phyloP scores from a whole-genome alignment of 2,797 vertebrate genomes.

The Tiaroga cobitis region DNA sequence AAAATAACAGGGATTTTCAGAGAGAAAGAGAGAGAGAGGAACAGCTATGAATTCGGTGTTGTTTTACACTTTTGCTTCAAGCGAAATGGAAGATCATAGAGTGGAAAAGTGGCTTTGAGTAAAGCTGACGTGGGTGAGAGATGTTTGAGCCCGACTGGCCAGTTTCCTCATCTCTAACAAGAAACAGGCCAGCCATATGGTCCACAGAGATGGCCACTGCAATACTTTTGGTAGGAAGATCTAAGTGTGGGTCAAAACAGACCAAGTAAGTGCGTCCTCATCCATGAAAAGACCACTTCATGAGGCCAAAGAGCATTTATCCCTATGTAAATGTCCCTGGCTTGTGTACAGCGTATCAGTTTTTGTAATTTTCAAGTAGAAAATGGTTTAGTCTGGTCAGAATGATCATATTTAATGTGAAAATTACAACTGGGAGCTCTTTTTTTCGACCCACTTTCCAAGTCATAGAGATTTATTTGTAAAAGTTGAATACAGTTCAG shows the following conservation, averaged over 20 bases:
- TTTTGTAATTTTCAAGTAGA: background rate
- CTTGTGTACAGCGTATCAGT: background rate
- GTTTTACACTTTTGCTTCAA: constrained; percentile 34
- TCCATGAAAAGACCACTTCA: background rate
- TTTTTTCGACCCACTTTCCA: background rate
- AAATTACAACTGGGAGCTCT: background rate
- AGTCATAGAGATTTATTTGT: background rate
- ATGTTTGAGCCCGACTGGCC: constrained; percentile 62
- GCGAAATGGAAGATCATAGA: constrained; percentile 40
- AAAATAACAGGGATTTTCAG: background rate
- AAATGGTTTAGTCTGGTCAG: background rate
- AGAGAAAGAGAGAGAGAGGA: background rate
- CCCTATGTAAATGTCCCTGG: background rate
- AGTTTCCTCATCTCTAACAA: constrained; percentile 76
- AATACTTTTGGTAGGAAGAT: constrained; percentile 4
- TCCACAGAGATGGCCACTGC: constrained; percentile 40
- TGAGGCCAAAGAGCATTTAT: background rate
- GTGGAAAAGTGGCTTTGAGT: constrained; percentile 52
- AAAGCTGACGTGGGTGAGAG: constrained; percentile 57
- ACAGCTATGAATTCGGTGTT: background rate
- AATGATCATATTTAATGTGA: background rate
- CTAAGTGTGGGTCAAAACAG: constrained; percentile 19
- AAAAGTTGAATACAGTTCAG: background rate
- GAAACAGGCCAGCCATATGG: constrained; percentile 67
- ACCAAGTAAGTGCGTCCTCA: background rate